phyloP scores from a whole-genome alignment of 1,140 invertebrate genomes.

The Drosophila rufa region DNA sequence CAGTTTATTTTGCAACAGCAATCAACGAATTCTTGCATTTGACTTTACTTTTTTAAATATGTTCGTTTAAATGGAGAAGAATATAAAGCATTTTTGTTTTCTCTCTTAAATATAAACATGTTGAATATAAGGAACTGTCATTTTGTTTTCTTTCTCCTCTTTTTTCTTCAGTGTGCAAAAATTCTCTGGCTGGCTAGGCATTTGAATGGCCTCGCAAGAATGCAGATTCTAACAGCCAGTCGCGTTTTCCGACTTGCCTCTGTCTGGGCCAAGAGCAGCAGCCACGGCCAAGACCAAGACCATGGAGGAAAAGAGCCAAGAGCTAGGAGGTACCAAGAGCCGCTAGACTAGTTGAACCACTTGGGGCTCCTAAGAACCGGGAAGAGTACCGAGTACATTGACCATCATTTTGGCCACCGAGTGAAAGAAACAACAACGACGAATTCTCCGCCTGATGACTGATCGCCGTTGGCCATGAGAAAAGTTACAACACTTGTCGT shows the following conservation, averaged over 20 bases:
- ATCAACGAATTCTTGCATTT: too few relatives aligned
- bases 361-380: conserved; percentile 20
- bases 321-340: conserved; percentile 31
- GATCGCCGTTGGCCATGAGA: conserved; percentile 60
- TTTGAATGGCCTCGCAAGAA: conserved; percentile 75
- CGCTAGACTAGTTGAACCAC: conserved; percentile 71
- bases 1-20: neutral
- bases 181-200: conserved; percentile 29
- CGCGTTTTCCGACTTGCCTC: conserved; percentile 38
- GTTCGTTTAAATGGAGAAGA: too few relatives aligned
- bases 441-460: conserved; percentile 33
- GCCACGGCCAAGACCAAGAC: neutral
- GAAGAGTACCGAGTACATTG: conserved; percentile 75
- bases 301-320: conserved; percentile 1
- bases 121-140: neutral
- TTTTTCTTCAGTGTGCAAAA: conserved; percentile 5
- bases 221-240: conserved; percentile 74
- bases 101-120: neutral
- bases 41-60: too few relatives aligned
- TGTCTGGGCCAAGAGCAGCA: conserved; percentile 31
- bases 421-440: conserved; percentile 12
- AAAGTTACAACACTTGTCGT: conserved; percentile 75
- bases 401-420: conserved; percentile 72
- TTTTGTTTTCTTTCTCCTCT: neutral
- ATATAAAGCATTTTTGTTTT: too few relatives aligned